Conservation (phyloP, 2,888 invertebrate species). For the Phortica magna region DNA sequence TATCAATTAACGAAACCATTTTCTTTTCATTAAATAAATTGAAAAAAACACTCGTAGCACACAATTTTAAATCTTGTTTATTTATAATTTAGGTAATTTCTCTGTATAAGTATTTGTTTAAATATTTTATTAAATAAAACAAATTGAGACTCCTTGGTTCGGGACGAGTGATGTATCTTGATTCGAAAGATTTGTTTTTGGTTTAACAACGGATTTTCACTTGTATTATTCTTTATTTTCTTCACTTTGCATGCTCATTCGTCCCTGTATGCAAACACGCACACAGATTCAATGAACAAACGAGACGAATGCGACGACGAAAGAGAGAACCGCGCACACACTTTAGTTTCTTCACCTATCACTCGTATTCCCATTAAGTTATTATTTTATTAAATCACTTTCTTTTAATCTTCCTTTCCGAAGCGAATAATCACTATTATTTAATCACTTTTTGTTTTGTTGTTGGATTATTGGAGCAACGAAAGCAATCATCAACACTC, state of each 20-base stretch:
- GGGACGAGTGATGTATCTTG: not conserved
- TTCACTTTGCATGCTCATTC: slow-evolving; percentile 47
- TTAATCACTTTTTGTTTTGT: slow-evolving; percentile 38
- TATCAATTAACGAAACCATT: slow-evolving; percentile 72
- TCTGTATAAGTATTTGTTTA: slow-evolving; percentile 22
- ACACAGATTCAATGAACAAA: slow-evolving; percentile 39
- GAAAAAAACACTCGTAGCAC: slow-evolving; percentile 47
- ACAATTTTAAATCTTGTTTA: slow-evolving; percentile 47
- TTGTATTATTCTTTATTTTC: slow-evolving; percentile 36
- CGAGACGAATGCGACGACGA: not conserved
- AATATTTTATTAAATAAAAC: slow-evolving; percentile 29
- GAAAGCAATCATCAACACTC: slow-evolving; percentile 66
- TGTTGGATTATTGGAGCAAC: slow-evolving; percentile 36
- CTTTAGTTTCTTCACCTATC: slow-evolving; percentile 22
- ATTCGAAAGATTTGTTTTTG: slow-evolving; percentile 22
- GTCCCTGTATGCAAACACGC: slow-evolving; percentile 34
- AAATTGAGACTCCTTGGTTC: slow-evolving; percentile 9
- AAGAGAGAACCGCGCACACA: not conserved
- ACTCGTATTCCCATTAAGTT: slow-evolving; percentile 27
- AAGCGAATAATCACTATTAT: slow-evolving; percentile 37
- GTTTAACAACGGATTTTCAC: slow-evolving; percentile 49
- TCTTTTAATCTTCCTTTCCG: slow-evolving; percentile 14
- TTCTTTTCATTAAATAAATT: slow-evolving; percentile 51
- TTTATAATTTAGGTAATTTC: slow-evolving; percentile 6
- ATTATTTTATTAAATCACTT: slow-evolving; percentile 17